These are phyloP conservation scores for Branchinecta lynchi DNA, from an alignment of 1,140 invertebrate genomes.

Conservation along the genomic window DNA sequence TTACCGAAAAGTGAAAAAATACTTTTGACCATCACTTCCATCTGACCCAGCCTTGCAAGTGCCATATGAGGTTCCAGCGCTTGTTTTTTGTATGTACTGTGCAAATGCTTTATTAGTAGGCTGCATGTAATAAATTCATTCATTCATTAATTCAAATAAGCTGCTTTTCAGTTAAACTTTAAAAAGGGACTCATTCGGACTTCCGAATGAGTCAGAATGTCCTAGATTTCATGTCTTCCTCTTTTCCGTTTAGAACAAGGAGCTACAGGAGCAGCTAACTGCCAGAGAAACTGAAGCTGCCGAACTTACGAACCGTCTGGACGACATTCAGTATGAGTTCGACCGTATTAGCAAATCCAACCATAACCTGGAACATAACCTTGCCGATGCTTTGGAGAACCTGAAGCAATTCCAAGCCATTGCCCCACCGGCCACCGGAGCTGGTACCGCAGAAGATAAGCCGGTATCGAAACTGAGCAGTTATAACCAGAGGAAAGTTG, in stretches of 20 bases:
- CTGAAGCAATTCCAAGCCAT: constrained; percentile 38
- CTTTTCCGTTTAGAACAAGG: constrained; percentile 46
- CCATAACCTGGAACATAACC: constrained; percentile 76
- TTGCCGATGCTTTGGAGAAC: constrained; percentile 76
- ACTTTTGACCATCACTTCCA: too few relatives aligned
- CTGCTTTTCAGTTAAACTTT: too few relatives aligned
- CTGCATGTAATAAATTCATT: too few relatives aligned
- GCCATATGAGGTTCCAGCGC: constrained; percentile 2
- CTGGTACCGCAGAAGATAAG: background rate
- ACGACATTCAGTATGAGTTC: constrained; percentile 85
- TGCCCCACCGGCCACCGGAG: background rate
- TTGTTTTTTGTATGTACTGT: constrained; percentile 12
- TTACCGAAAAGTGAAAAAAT: too few relatives aligned
- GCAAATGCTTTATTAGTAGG: too few relatives aligned
- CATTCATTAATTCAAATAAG: too few relatives aligned
- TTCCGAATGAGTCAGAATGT: too few relatives aligned
- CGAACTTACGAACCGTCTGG: constrained; percentile 85
- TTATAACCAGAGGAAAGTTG: constrained; percentile 36
- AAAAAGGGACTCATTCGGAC: too few relatives aligned
- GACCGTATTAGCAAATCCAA: constrained; percentile 71
- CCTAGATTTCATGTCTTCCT: too few relatives aligned
- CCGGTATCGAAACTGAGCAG: background rate
- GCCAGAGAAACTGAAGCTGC: constrained; percentile 84
- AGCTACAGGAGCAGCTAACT: constrained; percentile 75
- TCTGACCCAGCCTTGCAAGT: background rate